These are phyloP conservation scores for Oryzias curvinotus DNA, from an alignment of 2,113 vertebrate genomes.

Conservation along the genomic window DNA sequence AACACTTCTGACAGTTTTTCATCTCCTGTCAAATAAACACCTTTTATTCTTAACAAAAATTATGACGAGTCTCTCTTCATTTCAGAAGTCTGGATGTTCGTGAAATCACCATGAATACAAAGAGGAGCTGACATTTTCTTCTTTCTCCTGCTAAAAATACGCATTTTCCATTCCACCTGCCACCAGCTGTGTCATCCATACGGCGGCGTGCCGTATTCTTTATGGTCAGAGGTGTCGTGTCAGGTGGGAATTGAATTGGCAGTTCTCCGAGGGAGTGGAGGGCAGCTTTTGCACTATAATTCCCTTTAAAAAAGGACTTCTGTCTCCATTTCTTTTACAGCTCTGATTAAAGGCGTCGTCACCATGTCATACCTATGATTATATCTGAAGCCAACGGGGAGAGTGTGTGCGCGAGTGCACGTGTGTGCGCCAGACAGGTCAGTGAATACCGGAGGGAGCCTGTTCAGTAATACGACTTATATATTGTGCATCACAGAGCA, in stretches of 20 bases:
- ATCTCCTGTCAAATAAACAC: background rate
- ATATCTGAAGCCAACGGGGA: slow-evolving; percentile 38
- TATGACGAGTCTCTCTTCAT: background rate
- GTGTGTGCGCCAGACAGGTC: slow-evolving; percentile 42
- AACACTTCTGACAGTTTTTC: background rate
- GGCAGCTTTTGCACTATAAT: slow-evolving; percentile 28
- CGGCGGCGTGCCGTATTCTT: slow-evolving; percentile 29
- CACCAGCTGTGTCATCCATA: slow-evolving; percentile 26
- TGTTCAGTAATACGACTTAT: slow-evolving; percentile 47
- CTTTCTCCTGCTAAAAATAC: background rate
- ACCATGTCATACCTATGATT: slow-evolving; percentile 55
- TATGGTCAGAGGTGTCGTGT: slow-evolving; percentile 40
- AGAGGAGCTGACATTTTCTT: background rate
- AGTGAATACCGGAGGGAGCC: slow-evolving; percentile 35
- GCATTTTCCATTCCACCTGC: slow-evolving; percentile 24
- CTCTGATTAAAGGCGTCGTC: slow-evolving; percentile 57
- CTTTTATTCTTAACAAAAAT: background rate
- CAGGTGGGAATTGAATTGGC: slow-evolving; percentile 59
- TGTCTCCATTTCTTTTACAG: slow-evolving; percentile 42
- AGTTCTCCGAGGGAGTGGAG: slow-evolving; percentile 12
- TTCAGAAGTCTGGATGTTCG: background rate
- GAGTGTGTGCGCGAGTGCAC: slow-evolving; percentile 1
- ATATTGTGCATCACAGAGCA: slow-evolving; percentile 29
- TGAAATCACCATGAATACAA: slow-evolving; percentile 1
- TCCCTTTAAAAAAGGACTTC: slow-evolving; percentile 22